Percentiles rank a stretch among this genome's conserved stretches.
These are phyloP conservation scores for Hedychridium roseum DNA, from an alignment of 2,888 invertebrate species.

Conservation along the genomic window DNA sequence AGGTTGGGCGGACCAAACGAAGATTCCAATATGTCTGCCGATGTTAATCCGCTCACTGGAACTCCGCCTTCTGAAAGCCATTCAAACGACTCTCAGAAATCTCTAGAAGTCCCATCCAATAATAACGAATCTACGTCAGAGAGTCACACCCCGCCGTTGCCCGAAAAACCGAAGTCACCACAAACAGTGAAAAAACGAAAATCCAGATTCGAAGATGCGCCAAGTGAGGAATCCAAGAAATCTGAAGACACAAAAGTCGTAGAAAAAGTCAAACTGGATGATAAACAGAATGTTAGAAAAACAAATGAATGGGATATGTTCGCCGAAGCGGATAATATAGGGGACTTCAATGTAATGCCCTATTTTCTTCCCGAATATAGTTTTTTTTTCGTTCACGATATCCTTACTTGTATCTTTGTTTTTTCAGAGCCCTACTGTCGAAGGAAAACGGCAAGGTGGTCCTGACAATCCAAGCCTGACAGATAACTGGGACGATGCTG, in stretches of 20 bases:
- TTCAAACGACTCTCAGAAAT: constrained; percentile 48
- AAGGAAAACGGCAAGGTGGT: constrained; percentile 67
- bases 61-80: constrained; percentile 44
- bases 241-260: constrained; percentile 42
- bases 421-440: constrained; percentile 73
- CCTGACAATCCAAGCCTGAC: constrained; percentile 90
- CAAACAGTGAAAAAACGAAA: constrained; percentile 47
- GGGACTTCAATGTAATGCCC: constrained; percentile 78
- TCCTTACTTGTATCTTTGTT: constrained; percentile 25
- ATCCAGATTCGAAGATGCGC: constrained; percentile 50
- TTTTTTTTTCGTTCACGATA: constrained; percentile 12
- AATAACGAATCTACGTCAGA: constrained; percentile 57
- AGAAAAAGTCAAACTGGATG: constrained; percentile 52
- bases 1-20: constrained; percentile 69
- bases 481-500: constrained; percentile 99
- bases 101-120: constrained; percentile 48
- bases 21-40: constrained; percentile 65
- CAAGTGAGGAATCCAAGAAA: constrained; percentile 38
- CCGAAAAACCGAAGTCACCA: constrained; percentile 50
- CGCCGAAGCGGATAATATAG: constrained; percentile 89
- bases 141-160: constrained; percentile 59
- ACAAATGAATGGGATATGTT: constrained; percentile 89
- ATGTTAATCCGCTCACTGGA: constrained; percentile 43
- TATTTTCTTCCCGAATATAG: no score
- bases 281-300: constrained; percentile 63